phyloP scores from a whole-genome alignment of 1,140 invertebrate genomes.

The Hormaphis cornu region DNA sequence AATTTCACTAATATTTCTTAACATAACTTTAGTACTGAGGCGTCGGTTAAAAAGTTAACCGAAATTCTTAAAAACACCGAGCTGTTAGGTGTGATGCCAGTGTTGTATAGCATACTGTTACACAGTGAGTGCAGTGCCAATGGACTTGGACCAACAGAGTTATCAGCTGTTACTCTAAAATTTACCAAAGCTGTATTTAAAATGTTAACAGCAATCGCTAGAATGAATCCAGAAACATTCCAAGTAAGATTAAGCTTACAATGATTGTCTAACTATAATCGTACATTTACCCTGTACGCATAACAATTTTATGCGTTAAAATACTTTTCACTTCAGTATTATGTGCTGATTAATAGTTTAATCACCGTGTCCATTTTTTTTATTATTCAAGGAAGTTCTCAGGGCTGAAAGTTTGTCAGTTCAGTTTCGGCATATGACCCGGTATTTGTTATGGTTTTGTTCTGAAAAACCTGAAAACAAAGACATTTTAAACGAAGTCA shows the following conservation, averaged over 20 bases:
- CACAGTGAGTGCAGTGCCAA: constrained; percentile 11
- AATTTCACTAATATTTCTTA: background rate
- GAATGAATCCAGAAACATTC: constrained; percentile 26
- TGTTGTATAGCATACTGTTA: constrained; percentile 12
- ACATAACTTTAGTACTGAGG: background rate
- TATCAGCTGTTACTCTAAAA: background rate
- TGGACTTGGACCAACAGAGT: constrained; percentile 6
- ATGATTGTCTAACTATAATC: too few species aligned
- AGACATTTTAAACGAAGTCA: constrained; percentile 61
- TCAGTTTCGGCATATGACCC: constrained; percentile 79
- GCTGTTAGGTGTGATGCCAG: constrained; percentile 16
- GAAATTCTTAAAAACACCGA: constrained; percentile 19
- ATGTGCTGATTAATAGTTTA: too few species aligned
- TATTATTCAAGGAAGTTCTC: constrained; percentile 57
- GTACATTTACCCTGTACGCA: too few species aligned
- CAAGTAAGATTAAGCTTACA: constrained; percentile 17
- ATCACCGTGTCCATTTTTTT: background rate
- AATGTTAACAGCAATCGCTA: constrained; percentile 17
- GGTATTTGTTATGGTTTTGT: constrained; percentile 73
- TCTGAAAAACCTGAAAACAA: constrained; percentile 42
- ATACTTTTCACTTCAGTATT: too few species aligned
- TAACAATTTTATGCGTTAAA: too few species aligned
- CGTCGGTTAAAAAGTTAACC: background rate
- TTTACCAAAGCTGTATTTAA: constrained; percentile 24
- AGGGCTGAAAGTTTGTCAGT: constrained; percentile 74